Percentiles rank a stretch among this genome's conserved stretches.
phyloP scores from a whole-genome alignment of 2,888 invertebrate genomes.

The Phytoseiulus persimilis region DNA sequence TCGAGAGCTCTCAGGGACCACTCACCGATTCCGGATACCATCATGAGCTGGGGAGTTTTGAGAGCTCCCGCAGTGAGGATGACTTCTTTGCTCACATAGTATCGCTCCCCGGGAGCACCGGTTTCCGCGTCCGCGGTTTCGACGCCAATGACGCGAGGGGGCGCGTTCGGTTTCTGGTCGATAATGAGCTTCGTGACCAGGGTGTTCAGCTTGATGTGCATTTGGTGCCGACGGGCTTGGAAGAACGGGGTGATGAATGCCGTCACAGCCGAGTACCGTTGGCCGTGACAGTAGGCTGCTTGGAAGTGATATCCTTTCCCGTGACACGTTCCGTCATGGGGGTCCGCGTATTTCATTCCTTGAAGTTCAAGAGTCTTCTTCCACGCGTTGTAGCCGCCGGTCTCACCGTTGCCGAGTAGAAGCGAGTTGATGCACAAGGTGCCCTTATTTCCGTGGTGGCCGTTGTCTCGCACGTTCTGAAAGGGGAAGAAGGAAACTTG shows the following conservation, averaged over 20 bases:
- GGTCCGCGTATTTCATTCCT: conserved; percentile 16
- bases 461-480: conserved; percentile 1
- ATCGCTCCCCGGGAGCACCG: neutral
- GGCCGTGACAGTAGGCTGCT: conserved; percentile 18
- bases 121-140: conserved; percentile 21
- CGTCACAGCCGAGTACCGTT: conserved; percentile 21
- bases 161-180: neutral
- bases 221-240: conserved; percentile 33
- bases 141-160: neutral
- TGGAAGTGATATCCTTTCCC: conserved; percentile 37
- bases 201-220: conserved; percentile 35
- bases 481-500: neutral
- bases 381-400: conserved; percentile 17
- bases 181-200: conserved; percentile 18
- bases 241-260: conserved; percentile 31
- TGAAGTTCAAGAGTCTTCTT: neutral
- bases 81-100: neutral
- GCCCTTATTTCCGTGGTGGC: conserved; percentile 21
- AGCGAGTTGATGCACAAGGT: conserved; percentile 17
- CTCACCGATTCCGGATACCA: conserved; percentile 28
- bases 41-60: conserved; percentile 28
- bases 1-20: neutral
- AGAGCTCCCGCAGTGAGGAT: conserved; percentile 37
- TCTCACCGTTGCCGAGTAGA: conserved; percentile 9
- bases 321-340: conserved; percentile 19